Base-by-base conservation (phyloP, 2,797 vertebrate species). In the Enteromius paludinosus region DNA sequence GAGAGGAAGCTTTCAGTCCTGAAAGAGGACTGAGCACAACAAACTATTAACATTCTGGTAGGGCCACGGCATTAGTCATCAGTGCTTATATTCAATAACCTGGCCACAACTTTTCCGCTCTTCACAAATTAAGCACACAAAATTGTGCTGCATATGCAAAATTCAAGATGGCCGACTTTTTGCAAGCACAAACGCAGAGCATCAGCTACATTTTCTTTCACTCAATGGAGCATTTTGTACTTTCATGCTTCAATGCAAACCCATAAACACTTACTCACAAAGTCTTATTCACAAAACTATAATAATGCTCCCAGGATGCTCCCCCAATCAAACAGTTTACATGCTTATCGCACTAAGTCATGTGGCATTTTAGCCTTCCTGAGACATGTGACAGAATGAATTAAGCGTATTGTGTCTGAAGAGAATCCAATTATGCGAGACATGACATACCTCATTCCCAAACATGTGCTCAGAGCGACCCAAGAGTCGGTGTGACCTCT, bases 381-480 rank as follows among this genome's bases (percentile, higher is more conserved):
- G 3, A 81, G 41, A 54, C 66, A 69, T 62, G 17, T 28, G 70
- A 76, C 74, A 14, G 17, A 76, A 72, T 82, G 30, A 84, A 85
- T n/a, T 38, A 56, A 86, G 78, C 4, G 45, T 14, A 64, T 79
- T 83, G 20, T 85, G 47, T 30, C 43, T 68, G n/a, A 38, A 35
- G 74, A 59, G 64, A 82, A 84, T 85, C 68, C 35, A 88, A 85
- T 85, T 75, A 64, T 23, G 9, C 70, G 71, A 87, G 61, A 59
- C n/a, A 54, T 59, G 81, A 71, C 71, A 61, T 93, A 96, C 95
- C 94, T 95, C 87, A 95, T 83, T 90, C 95, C 95, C 70, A 92
- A 92, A 83, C 95, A 96, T 25, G 93, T 93, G 90, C 93, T 94
- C 89, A 96, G 83, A 81, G 93, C 95, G 0, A 94, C 92, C 94